A percentile compares a stretch with the other conserved stretches of the same genome.
Conservation (phyloP, 2,888 invertebrate genomes). For the Poecilus cupreus region DNA sequence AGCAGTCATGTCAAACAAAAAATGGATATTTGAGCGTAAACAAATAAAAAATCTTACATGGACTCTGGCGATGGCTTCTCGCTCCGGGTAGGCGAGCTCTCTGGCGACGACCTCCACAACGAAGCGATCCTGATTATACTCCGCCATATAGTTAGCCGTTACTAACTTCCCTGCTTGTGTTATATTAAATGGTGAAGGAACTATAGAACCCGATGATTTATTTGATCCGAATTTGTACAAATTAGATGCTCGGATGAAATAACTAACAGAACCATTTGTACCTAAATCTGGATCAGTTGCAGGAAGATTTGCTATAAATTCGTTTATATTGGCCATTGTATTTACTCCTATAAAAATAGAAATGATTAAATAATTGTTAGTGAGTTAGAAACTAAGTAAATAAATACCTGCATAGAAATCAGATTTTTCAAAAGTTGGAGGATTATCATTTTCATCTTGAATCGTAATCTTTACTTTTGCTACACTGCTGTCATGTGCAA, state of each 20-base stretch:
- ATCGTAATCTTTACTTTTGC: slow-evolving; percentile 83
- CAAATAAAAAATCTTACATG: slow-evolving; percentile 78
- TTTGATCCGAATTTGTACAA: slow-evolving; percentile 86
- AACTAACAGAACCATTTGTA: slow-evolving; percentile 87
- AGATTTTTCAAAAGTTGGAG: slow-evolving; percentile 81
- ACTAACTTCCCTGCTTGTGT: slow-evolving; percentile 82
- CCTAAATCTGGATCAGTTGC: slow-evolving; percentile 90
- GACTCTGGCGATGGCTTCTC: slow-evolving; percentile 85
- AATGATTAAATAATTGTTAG: too few relatives aligned
- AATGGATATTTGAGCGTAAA: neutral
- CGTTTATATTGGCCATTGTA: slow-evolving; percentile 85
- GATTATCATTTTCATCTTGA: slow-evolving; percentile 90
- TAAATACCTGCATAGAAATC: slow-evolving; percentile 83
- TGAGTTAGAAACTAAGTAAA: too few relatives aligned
- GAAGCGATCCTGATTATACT: slow-evolving; percentile 92
- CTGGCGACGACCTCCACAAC: slow-evolving; percentile 88
- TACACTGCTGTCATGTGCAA: slow-evolving; percentile 78
- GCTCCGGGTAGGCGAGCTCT: slow-evolving; percentile 85
- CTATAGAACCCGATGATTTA: slow-evolving; percentile 87
- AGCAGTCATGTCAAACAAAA: too few relatives aligned
- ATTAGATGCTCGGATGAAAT: slow-evolving; percentile 88
- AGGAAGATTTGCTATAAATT: slow-evolving; percentile 82
- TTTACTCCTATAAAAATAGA: too few relatives aligned
- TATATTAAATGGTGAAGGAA: slow-evolving; percentile 91
- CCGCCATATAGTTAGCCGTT: slow-evolving; percentile 89